Percentiles rank a stretch among this genome's conserved stretches.
Evolutionary conservation across 2,113 vertebrate genomes (phyloP).

Genomic region (Narcine bancroftii): DNA sequence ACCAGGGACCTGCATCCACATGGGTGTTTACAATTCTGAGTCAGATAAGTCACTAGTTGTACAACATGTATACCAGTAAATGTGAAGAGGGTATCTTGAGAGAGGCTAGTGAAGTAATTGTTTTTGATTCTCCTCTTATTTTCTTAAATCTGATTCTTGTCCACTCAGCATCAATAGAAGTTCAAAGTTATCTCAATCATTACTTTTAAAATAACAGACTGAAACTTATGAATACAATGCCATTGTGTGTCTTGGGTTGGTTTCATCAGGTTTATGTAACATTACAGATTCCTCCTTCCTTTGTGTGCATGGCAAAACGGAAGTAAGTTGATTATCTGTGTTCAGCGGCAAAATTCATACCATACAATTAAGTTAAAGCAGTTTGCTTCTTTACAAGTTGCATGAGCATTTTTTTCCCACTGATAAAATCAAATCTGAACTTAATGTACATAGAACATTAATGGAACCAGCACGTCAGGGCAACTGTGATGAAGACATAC

Average conservation of each 20-base stretch:
- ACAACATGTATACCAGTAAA: not conserved
- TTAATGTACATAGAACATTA: no score
- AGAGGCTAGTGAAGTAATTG: not conserved
- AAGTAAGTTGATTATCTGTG: not conserved
- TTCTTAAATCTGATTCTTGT: not conserved
- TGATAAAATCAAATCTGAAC: no score
- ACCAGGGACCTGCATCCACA: no score
- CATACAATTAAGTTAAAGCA: not conserved
- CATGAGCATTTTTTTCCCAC: no score
- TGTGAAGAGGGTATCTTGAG: not conserved
- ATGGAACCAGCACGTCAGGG: no score
- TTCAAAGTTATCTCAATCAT: not conserved
- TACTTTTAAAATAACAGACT: not conserved
- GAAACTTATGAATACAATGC: not conserved
- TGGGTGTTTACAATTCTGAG: no score
- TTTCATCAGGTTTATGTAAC: not conserved
- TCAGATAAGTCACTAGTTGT: not conserved
- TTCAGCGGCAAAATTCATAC: not conserved
- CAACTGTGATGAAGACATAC: no score
- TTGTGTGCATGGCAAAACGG: not conserved
- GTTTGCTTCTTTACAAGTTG: not conserved
- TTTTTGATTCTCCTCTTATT: no score
- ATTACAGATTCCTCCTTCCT: not conserved
- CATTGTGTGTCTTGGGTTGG: not conserved
- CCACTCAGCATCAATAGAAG: not conserved